Evolutionary conservation across 1,140 invertebrate genomes (phyloP), one percentile per base, ranked within the genome.

Genomic region (Macrobrachium rosenbergii): DNA sequence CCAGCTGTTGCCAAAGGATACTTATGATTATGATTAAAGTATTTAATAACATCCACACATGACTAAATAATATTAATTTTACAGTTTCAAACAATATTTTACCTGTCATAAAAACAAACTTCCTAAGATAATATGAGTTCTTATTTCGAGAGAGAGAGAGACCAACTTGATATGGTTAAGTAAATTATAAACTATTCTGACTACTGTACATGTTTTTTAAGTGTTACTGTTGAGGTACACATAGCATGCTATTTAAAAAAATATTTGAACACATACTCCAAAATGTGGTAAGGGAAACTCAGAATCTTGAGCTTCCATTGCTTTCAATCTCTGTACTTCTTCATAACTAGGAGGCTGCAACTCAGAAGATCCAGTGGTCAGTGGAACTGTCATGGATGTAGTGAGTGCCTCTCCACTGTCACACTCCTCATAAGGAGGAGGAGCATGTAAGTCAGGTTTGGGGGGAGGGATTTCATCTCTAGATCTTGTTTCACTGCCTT

Each of bases 271-370:
- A 79, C 63, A 80, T 77, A 79, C 80, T 63, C 21, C 83, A 86
- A 17, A 80, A 52, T 52, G 83, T 11, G 83, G 83, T 23, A 80
- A 37, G 19, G 83, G 76, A 52, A 69, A 86, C n/a, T 86, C 83
- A 52, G 52, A 52, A 23, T 86, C 83, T 10, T 62, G 62, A 37
- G 77, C 83, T 45, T 86, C 83, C 63, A 86, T 45, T 43, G 83
- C 83, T 64, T 86, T 86, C 11, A 86, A 63, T 45, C 83, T 45
- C 60, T 86, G 83, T 11, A 86, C 83, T 72, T 86, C 83, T 23
- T 86, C 83, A 60, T 86, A 86, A 28, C 83, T 86, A 23, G 83
- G 83, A 5, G 83, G 83, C 77, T 86, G 83, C 23, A 86, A n/a
- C 23, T 86, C 83, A 21, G 76, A 80, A 2, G 83, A 67, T 73